phyloP scores from a whole-genome alignment of 1,140 invertebrate species.

The Stenopsyche tienmushanensis region DNA sequence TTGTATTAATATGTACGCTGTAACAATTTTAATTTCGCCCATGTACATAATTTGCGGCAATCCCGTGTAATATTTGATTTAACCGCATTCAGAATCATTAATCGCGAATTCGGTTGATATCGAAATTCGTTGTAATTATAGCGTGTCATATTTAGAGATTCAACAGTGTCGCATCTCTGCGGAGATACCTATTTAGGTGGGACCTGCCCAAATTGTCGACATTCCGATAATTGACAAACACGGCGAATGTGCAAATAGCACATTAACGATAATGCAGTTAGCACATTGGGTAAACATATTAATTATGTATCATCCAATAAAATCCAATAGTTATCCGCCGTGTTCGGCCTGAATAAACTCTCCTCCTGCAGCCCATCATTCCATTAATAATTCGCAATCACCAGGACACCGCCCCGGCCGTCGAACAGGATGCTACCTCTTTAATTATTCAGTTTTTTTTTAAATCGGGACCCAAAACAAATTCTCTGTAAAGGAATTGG shows the following conservation, averaged over 20 bases:
- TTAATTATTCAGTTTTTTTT: no score
- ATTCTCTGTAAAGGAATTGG: no score
- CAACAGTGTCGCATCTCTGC: no score
- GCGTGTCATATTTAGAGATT: no score
- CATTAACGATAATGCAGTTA: constrained; percentile 17
- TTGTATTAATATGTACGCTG: no score
- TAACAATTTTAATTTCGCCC: no score
- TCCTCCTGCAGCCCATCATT: not conserved
- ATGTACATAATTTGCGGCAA: not conserved
- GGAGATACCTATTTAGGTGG: no score
- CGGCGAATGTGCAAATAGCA: not conserved
- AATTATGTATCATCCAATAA: constrained; percentile 28
- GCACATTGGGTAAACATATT: constrained; percentile 24
- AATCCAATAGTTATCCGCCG: constrained; percentile 6
- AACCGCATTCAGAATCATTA: no score
- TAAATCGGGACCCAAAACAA: no score
- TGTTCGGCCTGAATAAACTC: constrained; percentile 1
- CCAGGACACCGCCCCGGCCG: not conserved
- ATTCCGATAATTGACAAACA: constrained; percentile 9
- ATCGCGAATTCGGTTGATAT: no score
- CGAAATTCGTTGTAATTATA: no score
- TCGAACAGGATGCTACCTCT: not conserved
- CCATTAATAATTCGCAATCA: not conserved
- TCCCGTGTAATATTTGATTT: not conserved
- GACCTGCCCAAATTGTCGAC: no score